phyloP scores from a whole-genome alignment of 2,113 vertebrate species.

The Etia nguti region DNA sequence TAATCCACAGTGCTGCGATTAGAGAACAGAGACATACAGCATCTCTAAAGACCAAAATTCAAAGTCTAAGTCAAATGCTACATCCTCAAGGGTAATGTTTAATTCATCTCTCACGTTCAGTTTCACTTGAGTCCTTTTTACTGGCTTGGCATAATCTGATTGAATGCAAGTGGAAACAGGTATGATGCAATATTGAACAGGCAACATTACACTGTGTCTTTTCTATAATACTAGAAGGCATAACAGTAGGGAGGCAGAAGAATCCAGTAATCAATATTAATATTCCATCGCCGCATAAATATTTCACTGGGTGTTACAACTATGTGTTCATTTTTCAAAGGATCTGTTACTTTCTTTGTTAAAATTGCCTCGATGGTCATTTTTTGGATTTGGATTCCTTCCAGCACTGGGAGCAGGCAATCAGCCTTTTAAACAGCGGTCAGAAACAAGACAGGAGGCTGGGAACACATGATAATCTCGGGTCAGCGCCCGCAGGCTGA shows the following conservation, averaged over 20 bases:
- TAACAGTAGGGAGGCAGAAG: constrained; percentile 24
- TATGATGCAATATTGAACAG: constrained; percentile 52
- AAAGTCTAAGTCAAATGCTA: constrained; percentile 13
- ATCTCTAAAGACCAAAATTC: constrained; percentile 8
- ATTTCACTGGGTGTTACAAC: constrained; percentile 46
- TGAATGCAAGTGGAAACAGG: constrained; percentile 38
- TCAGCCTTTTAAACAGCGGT: constrained; percentile 34
- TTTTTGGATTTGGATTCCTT: constrained; percentile 3
- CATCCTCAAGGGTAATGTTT: constrained; percentile 35
- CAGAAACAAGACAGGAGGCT: background rate
- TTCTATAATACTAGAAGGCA: constrained; percentile 27
- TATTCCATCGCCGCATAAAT: constrained; percentile 54
- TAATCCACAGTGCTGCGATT: constrained; percentile 9
- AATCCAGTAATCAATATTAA: constrained; percentile 60
- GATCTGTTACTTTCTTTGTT: constrained; percentile 40
- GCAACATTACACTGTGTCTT: background rate
- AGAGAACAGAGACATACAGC: background rate
- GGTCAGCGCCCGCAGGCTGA: background rate
- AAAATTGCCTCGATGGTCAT: constrained; percentile 33
- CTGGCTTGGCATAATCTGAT: constrained; percentile 2
- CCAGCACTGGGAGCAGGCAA: background rate
- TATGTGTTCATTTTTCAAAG: constrained; percentile 48
- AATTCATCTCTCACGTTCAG: constrained; percentile 33
- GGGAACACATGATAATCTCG: constrained; percentile 6
- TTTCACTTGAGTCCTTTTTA: constrained; percentile 6